These are phyloP conservation scores for Casuarius casuarius DNA, from an alignment of 2,113 vertebrate species.

Conservation along the genomic window DNA sequence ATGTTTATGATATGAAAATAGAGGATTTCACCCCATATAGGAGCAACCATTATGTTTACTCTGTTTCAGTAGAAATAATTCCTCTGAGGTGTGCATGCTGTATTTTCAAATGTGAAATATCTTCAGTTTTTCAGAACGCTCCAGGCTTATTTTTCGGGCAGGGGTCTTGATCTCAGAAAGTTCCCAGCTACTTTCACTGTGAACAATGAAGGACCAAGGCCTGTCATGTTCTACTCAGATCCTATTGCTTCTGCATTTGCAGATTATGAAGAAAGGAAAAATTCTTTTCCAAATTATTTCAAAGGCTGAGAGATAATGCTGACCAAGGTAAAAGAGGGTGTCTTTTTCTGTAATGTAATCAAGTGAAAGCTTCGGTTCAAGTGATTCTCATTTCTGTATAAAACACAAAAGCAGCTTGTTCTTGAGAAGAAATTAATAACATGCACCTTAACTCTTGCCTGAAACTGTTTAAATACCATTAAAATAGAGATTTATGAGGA, in stretches of 20 bases:
- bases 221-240: conserved; percentile 62
- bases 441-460: neutral
- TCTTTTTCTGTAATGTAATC: neutral
- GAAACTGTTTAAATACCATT: neutral
- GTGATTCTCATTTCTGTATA: neutral
- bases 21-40: neutral
- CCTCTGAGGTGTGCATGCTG: neutral
- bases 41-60: neutral
- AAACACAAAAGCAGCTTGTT: neutral
- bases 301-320: conserved; percentile 49
- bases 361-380: neutral
- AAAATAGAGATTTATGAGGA: neutral
- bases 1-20: neutral
- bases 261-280: conserved; percentile 76
- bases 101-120: neutral
- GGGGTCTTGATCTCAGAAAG: conserved; percentile 72
- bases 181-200: conserved; percentile 54
- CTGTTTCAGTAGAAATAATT: neutral
- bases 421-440: neutral
- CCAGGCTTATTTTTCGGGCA: conserved; percentile 77
- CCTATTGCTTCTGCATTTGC: conserved; percentile 71
- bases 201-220: conserved; percentile 58
- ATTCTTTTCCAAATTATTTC: conserved; percentile 43
- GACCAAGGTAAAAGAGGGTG: conserved; percentile 38
- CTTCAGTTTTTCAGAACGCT: conserved; percentile 81